Conservation (phyloP, 2,888 invertebrate species). For the Noctua fimbriata region DNA sequence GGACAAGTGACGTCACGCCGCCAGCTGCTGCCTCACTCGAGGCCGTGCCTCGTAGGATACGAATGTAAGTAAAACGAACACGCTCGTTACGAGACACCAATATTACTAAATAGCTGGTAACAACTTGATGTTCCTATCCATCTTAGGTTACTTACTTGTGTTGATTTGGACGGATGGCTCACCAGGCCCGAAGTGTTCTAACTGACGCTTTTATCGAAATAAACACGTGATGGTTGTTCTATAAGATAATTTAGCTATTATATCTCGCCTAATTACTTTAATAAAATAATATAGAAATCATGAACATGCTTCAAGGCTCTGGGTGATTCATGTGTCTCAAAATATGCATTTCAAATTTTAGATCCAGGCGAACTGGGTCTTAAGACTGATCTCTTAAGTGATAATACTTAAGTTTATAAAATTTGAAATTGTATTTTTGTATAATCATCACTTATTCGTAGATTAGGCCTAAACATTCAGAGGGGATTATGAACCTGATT, state of each 20-base stretch:
- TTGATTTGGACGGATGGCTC: conserved; percentile 56
- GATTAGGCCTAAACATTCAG: conserved; percentile 60
- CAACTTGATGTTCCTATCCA: conserved; percentile 60
- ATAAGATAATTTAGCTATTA: conserved; percentile 31
- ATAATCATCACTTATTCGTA: conserved; percentile 62
- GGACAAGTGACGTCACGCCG: neutral
- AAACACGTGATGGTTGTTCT: conserved; percentile 25
- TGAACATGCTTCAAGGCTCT: conserved; percentile 37
- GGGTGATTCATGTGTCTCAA: conserved; percentile 62
- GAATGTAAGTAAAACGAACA: conserved; percentile 57
- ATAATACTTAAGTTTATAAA: conserved; percentile 70
- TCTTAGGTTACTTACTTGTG: conserved; percentile 58
- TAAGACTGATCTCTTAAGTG: conserved; percentile 72
- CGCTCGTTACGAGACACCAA: conserved; percentile 38
- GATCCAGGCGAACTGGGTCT: conserved; percentile 64
- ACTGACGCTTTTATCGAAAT: conserved; percentile 33
- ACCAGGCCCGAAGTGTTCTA: conserved; percentile 34
- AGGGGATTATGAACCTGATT: neutral
- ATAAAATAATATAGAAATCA: conserved; percentile 46
- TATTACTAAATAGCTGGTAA: conserved; percentile 42
- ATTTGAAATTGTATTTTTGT: conserved; percentile 74
- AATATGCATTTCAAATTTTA: conserved; percentile 76
- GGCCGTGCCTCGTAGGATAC: conserved; percentile 23
- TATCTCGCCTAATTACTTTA: conserved; percentile 50
- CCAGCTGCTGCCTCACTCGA: conserved; percentile 33